Percentiles rank a stretch among this genome's conserved stretches.
These are phyloP conservation scores for Hyperoodon ampullatus DNA, from an alignment of 2,113 vertebrate species.

Conservation along the genomic window DNA sequence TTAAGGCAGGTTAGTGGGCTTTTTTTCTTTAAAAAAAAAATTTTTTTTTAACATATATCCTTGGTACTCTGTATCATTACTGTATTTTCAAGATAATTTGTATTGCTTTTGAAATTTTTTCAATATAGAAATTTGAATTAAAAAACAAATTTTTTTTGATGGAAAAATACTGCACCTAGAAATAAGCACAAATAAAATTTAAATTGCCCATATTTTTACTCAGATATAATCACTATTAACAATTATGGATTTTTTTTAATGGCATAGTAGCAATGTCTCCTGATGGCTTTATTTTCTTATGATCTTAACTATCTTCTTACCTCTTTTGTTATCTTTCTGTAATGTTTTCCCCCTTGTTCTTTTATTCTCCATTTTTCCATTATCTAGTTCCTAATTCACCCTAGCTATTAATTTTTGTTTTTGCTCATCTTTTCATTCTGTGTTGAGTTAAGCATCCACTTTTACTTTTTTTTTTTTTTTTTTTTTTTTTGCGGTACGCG, in stretches of 20 bases:
- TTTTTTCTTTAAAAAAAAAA: not conserved
- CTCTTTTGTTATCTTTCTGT: constrained; percentile 9
- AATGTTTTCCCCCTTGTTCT: not conserved
- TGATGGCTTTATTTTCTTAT: constrained; percentile 41
- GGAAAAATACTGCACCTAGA: not conserved
- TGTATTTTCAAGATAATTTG: constrained; percentile 27
- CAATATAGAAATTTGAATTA: constrained; percentile 22
- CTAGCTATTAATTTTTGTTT: constrained; percentile 4
- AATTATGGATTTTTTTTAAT: not conserved
- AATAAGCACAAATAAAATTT: constrained; percentile 15
- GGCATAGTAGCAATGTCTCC: not conserved
- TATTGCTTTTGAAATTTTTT: constrained; percentile 28
- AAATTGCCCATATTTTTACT: constrained; percentile 19
- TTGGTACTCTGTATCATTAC: not conserved
- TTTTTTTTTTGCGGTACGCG: not conserved
- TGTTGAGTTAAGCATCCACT: not conserved
- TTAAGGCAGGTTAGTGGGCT: not conserved
- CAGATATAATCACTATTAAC: not conserved
- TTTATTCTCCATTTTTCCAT: not conserved
- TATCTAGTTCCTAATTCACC: constrained; percentile 29
- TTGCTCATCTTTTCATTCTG: not conserved
- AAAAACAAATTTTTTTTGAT: not conserved
- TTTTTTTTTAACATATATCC: not conserved
- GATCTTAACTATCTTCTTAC: not conserved
- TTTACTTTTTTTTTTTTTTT: not conserved